Evolutionary conservation across 2,113 vertebrate species (phyloP), one percentile per base, ranked within the genome.

Genomic region (Grammomys surdaster): DNA sequence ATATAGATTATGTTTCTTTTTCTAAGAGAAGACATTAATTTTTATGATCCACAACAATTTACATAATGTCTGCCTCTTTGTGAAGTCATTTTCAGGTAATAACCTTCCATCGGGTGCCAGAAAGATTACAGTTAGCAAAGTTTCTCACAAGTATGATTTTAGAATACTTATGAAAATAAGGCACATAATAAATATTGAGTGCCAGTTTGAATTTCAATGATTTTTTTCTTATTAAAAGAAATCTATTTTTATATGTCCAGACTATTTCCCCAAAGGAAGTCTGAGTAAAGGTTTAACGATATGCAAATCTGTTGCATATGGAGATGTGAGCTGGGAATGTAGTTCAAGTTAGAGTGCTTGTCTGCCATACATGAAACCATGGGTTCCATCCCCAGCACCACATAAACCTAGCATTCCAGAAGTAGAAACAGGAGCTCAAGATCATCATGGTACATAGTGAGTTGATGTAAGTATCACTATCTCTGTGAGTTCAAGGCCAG

Each of bases 191-290:
- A 94, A 92, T 51, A 90, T 7, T 88, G 58, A 93, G 36, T 58
- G 91, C 43, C 70, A 93, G 51, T 89, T 91, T 90, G 46, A 93
- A 43, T 40, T 85, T 94, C 88, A 81, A 82, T 89, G n/a, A 48
- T 93, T 95, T 96, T 93, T 95, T 96, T 89, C 51, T 86, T 43
- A 93, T 91, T 70, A n/a, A 94, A 84, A 92, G 16, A 28, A 54
- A 72, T n/a, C 58, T 46, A 40, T 80, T 81, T 90, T 88, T 95
- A 56, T 54, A 81, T 56, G 33, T 54, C 24, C 69, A 95, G 51
- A 51, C 12, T 92, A 95, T 91, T 88, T 91, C 26, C 58, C 36
- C 65, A 33, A 40, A 90, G 60, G 70, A 96, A 93, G 58, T 65
- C 89, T 70, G 26, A 93, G 12, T 82, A 92, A 91, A 82, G 0